phyloP scores from a whole-genome alignment of 1,140 invertebrate species.

The Theocolax elegans region DNA sequence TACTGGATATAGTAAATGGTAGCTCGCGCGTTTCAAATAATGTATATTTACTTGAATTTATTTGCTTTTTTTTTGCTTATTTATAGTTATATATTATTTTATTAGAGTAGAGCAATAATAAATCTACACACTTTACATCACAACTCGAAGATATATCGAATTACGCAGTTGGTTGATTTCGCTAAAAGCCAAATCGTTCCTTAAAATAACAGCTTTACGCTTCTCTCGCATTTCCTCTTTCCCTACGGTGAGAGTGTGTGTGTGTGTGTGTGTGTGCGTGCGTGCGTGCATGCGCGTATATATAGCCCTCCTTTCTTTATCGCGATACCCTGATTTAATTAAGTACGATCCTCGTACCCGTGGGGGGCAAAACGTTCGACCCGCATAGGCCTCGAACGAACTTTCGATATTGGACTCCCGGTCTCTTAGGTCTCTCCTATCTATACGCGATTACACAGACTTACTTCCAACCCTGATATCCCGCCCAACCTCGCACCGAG shows the following conservation, averaged over 20 bases:
- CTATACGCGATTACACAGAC: conserved; percentile 29
- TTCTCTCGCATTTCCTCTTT: too few relatives aligned
- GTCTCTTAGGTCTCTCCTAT: not conserved
- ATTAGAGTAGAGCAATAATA: too few relatives aligned
- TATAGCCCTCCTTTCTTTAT: conserved; percentile 4
- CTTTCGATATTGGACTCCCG: conserved; percentile 51
- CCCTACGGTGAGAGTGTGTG: too few relatives aligned
- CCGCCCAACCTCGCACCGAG: conserved; percentile 19
- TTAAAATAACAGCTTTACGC: too few relatives aligned
- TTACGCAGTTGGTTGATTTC: conserved; percentile 25
- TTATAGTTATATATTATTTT: too few relatives aligned
- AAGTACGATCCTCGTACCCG: conserved; percentile 45
- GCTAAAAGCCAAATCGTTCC: not conserved
- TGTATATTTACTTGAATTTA: too few relatives aligned
- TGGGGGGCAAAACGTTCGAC: conserved; percentile 21
- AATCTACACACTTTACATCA: too few relatives aligned
- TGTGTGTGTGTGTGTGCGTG: too few relatives aligned
- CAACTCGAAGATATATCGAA: not conserved
- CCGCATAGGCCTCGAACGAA: not conserved
- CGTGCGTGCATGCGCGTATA: too few relatives aligned
- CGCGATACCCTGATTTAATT: conserved; percentile 53
- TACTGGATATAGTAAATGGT: too few relatives aligned
- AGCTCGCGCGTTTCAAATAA: too few relatives aligned
- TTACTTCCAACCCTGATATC: conserved; percentile 22
- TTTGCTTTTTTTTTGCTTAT: too few relatives aligned